Evolutionary conservation across 2,888 invertebrate genomes (phyloP), one percentile per base, ranked within the genome.

Genomic region (Campaea margaritaria): DNA sequence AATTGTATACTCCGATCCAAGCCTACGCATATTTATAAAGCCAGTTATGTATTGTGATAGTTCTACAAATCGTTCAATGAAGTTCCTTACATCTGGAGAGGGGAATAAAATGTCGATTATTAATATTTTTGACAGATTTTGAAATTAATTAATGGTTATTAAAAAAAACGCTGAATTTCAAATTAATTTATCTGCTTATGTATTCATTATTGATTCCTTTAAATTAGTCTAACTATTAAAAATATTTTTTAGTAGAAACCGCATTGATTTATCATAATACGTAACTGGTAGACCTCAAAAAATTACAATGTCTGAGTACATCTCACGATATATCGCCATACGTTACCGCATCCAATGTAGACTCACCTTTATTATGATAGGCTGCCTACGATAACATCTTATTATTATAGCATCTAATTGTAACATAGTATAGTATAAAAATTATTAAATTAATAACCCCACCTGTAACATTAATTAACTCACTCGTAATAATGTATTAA

Each of bases 231-330:
- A n/a, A n/a, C n/a, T n/a, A n/a, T 21, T 5, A 21, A 21, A 21
- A 21, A 21, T 21, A 21, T 3, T 5, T 36, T 3, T 2, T 10
- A 36, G 36, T n/a, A 7, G 2, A n/a, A 36, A 14, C n/a, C 36
- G 12, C 10, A 41, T 21, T 11, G 27, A 9, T 58, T 47, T 45
- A 28, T 48, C 49, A 56, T 58, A 51, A 65, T 76, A 66, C 55
- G 64, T 62, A 58, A 69, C 66, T 65, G 50, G 54, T 64, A 62
- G 58, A 67, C 76, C 74, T 67, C 21, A 42, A 61, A 67, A 70
- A 60, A 10, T 31, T 31, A 69, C 62, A 52, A 47, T 71, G 74
- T 72, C 75, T 72, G 72, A 64, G 55, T 65, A 74, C 76, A 79
- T 73, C 72, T 82, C 83, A 82, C 80, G 78, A 51, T 14, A 16